Evolutionary conservation across 2,888 invertebrate genomes (phyloP).

Genomic region (Drosophila merina): DNA sequence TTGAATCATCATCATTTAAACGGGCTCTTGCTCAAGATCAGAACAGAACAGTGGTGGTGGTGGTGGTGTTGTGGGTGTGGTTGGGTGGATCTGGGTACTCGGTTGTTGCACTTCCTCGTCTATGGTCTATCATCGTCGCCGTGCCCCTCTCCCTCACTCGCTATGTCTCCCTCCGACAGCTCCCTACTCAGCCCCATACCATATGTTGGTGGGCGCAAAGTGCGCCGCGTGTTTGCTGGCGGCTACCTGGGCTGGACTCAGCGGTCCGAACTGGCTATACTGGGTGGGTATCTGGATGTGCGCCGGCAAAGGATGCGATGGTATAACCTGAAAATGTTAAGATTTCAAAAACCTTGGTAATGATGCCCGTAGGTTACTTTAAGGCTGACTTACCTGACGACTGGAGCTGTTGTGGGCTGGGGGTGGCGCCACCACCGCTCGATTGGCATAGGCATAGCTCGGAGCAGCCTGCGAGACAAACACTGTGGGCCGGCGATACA

Average conservation of each 20-base stretch:
- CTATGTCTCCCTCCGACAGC: conserved; percentile 51
- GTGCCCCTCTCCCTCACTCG: conserved; percentile 21
- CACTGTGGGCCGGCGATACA: conserved; percentile 88
- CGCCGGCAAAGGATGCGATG: conserved; percentile 91
- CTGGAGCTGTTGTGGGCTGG: conserved; percentile 84
- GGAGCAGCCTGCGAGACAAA: conserved; percentile 87
- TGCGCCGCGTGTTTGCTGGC: conserved; percentile 84
- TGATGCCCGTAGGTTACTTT: no score
- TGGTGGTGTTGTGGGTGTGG: conserved; percentile 42
- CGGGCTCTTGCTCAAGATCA: conserved; percentile 50
- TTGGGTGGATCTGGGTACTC: conserved; percentile 40
- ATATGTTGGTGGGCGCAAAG: conserved; percentile 84
- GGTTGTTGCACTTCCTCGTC: conserved; percentile 16
- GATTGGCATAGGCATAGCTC: conserved; percentile 82
- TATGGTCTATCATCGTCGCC: conserved; percentile 5
- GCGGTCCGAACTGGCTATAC: conserved; percentile 85
- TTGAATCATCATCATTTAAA: conserved; percentile 60
- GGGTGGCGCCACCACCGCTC: conserved; percentile 83
- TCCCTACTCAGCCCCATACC: conserved; percentile 84
- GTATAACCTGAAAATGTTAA: conserved; percentile 85
- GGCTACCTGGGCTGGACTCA: conserved; percentile 84
- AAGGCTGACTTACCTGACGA: conserved; percentile 81
- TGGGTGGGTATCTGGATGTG: conserved; percentile 91
- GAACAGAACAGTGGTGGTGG: conserved; percentile 39
- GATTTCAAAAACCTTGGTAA: not conserved